These are phyloP conservation scores for Incurvaria masculella DNA, from an alignment of 2,888 invertebrate species.

Conservation along the genomic window DNA sequence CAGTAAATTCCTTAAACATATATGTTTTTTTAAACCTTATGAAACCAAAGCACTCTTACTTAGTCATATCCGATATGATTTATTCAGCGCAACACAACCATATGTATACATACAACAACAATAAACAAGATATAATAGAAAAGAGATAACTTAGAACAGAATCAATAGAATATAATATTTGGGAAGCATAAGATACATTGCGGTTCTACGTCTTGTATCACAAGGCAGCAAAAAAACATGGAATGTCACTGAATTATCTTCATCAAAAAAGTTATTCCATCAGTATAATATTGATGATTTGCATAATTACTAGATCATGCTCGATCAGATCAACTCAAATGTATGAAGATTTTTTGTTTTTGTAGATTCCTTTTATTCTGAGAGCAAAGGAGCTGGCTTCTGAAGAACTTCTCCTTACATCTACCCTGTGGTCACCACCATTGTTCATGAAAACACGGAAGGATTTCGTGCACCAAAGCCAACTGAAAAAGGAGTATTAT, in stretches of 20 bases:
- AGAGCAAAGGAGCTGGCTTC: conserved; percentile 37
- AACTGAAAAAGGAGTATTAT: conserved; percentile 58
- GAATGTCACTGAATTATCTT: too few relatives aligned
- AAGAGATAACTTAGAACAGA: too few relatives aligned
- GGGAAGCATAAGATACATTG: too few relatives aligned
- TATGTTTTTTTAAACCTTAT: neutral
- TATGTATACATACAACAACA: too few relatives aligned
- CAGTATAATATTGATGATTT: too few relatives aligned
- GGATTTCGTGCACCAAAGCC: conserved; percentile 54
- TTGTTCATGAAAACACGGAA: conserved; percentile 69
- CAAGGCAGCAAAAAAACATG: too few relatives aligned
- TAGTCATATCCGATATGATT: neutral
- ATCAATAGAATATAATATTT: too few relatives aligned
- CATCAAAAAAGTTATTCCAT: too few relatives aligned
- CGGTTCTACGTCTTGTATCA: too few relatives aligned
- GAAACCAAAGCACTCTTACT: neutral
- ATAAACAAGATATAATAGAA: too few relatives aligned
- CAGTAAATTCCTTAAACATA: neutral
- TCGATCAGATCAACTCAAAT: neutral
- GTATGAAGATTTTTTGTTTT: conserved; percentile 1
- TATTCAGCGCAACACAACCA: neutral
- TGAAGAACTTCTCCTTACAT: conserved; percentile 44
- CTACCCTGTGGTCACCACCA: conserved; percentile 65
- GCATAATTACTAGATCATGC: neutral
- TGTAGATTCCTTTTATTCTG: conserved; percentile 53